Conservation (phyloP, 1,140 invertebrate species). For the Zaprionus nigranus region DNA sequence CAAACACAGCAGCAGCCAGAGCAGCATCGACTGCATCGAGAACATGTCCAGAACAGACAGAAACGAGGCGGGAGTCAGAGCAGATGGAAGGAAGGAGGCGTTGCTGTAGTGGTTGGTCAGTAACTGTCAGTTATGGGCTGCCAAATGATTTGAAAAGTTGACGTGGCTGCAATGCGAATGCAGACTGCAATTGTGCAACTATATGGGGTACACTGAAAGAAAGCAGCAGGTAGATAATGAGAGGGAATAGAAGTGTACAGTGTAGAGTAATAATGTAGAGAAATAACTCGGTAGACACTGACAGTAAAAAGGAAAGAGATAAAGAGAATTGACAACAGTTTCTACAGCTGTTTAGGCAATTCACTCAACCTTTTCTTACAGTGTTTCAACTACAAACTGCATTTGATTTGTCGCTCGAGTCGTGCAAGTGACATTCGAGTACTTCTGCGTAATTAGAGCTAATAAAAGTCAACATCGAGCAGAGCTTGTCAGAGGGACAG, state of each 20-base stretch:
- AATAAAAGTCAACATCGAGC: slow-evolving; percentile 68
- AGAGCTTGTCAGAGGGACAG: slow-evolving; percentile 4
- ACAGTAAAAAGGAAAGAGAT: too few relatives aligned
- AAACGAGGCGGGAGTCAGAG: not conserved
- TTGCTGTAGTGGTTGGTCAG: slow-evolving; percentile 3
- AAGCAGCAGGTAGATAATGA: not conserved
- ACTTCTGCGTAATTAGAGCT: slow-evolving; percentile 72
- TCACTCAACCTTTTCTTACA: not conserved
- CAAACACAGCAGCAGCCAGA: slow-evolving; percentile 65
- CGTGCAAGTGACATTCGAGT: slow-evolving; percentile 62
- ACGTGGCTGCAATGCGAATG: slow-evolving; percentile 32
- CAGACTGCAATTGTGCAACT: slow-evolving; percentile 11
- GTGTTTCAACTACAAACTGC: slow-evolving; percentile 50
- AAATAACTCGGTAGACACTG: too few relatives aligned
- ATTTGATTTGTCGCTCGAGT: slow-evolving; percentile 68
- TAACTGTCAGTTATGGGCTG: slow-evolving; percentile 55
- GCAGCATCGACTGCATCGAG: slow-evolving; percentile 33
- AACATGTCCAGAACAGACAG: slow-evolving; percentile 21
- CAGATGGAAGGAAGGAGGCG: not conserved
- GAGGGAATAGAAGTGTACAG: too few relatives aligned
- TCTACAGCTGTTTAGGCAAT: not conserved
- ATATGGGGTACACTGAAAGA: not conserved
- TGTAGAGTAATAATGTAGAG: too few relatives aligned
- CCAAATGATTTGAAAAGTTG: slow-evolving; percentile 51
- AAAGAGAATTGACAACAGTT: too few relatives aligned